Percentiles rank a stretch among this genome's conserved stretches.
These are phyloP conservation scores for Drosophila phalerata DNA, from an alignment of 2,888 invertebrate genomes.

Conservation along the genomic window DNA sequence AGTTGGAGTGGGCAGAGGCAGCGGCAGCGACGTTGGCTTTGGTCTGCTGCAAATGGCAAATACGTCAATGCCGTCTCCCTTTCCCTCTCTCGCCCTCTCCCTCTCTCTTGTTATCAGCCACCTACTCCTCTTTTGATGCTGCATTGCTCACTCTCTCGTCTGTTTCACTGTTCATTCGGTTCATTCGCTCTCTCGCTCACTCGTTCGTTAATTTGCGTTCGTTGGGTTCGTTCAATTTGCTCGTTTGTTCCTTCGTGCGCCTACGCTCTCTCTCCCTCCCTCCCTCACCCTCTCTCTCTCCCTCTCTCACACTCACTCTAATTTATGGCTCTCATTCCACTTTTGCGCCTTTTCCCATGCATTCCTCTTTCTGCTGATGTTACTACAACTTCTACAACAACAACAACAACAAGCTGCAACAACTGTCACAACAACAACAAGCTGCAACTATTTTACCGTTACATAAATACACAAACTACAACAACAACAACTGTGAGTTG, in stretches of 20 bases:
- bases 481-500: constrained; percentile 37
- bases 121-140: constrained; percentile 21
- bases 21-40: constrained; percentile 32
- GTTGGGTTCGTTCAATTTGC: constrained; percentile 29
- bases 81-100: not conserved
- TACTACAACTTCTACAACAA: constrained; percentile 37
- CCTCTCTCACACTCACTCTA: constrained; percentile 51
- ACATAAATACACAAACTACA: constrained; percentile 70
- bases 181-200: constrained; percentile 10
- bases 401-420: constrained; percentile 13
- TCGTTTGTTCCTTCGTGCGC: constrained; percentile 33
- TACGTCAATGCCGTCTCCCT: constrained; percentile 65
- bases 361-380: constrained; percentile 53
- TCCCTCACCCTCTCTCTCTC: not conserved
- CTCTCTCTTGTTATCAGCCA: not conserved
- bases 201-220: constrained; percentile 17
- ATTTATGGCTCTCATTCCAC: constrained; percentile 71
- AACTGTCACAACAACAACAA: constrained; percentile 26
- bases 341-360: constrained; percentile 67
- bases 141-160: constrained; percentile 31
- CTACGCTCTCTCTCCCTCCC: not conserved
- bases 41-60: constrained; percentile 70
- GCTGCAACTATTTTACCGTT: constrained; percentile 67
- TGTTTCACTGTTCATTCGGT: constrained; percentile 8
- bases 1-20: constrained; percentile 48